Base-by-base conservation (phyloP, 53 echinoderm and acorn worm genomes). In the Apostichopus leukothele region DNA sequence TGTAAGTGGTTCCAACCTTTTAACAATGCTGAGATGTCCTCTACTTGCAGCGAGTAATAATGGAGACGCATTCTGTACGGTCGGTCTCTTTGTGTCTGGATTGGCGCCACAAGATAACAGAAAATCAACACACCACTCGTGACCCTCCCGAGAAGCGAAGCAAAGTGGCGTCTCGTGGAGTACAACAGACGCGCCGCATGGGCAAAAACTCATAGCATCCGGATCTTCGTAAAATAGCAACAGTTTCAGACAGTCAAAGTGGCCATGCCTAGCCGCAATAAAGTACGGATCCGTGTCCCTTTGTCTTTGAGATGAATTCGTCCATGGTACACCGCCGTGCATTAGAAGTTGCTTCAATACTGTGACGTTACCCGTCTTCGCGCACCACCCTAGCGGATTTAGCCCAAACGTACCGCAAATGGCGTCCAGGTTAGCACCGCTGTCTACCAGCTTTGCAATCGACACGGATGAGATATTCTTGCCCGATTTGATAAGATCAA, bases 121-220 rank as follows among this genome's bases (percentile, higher is more conserved):
- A 50, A 86, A 86, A 7, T 86, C 86, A 50, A 86, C 86, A 51
- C 86, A 86, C 14, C 73, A 71, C 51, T 50, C 8, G 67, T 86
- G 86, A 9, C 86, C 86, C 5, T 86, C 74, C 51, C 86, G 71
- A 6, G 86, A 71, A 27, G 86, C 86, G 19, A 52, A 86, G 51
- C 52, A 74, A 26, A 86, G 27, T 50, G 86, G 86, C 3, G 86
- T 86, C 23, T 86, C 86, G 18, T 71, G 73, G 51, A 52, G 86
- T 4, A 52, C 19, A 4, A 86, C 52, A 4, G 74, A 51, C 27
- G 27, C 73, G 23, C 86, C 86, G 53, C 86, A 86, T 73, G 74
- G 86, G 52, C 86, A 86, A 5, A 86, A 50, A 13, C 73, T 86
- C 86, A 86, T 86, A 20, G 86, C 86, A 52, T 86, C 73, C n/a